These are phyloP conservation scores for Drosophila cracens DNA, from an alignment of 2,888 invertebrate genomes.

Conservation along the genomic window DNA sequence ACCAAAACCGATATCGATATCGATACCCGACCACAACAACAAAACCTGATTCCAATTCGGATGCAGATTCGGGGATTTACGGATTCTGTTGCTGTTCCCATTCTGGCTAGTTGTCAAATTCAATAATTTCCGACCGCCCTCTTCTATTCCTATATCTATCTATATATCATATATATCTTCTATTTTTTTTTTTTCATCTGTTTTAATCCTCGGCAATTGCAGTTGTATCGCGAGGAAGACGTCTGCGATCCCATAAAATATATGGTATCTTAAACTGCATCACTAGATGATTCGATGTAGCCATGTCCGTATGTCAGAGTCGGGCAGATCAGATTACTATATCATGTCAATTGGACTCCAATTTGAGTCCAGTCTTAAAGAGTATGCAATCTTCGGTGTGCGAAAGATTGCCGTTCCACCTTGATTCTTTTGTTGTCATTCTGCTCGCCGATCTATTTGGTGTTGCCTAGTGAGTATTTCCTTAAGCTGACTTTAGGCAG, in stretches of 20 bases:
- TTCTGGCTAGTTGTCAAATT: constrained; percentile 26
- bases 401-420: not conserved
- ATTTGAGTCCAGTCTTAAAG: not conserved
- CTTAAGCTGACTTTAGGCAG: constrained; percentile 46
- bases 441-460: constrained; percentile 33
- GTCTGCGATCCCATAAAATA: not conserved
- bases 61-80: constrained; percentile 21
- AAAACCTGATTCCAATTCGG: constrained; percentile 47
- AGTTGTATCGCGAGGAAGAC: not conserved
- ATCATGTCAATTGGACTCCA: not conserved
- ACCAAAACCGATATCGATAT: constrained; percentile 33
- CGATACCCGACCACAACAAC: not conserved
- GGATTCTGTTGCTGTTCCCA: constrained; percentile 24
- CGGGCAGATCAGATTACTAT: not conserved
- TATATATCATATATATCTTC: not conserved
- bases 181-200: constrained; percentile 4
- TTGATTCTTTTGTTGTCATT: not conserved
- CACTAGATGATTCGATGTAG: constrained; percentile 14
- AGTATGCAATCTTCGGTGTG: not conserved
- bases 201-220: not conserved
- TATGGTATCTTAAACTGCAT: not conserved
- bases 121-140: constrained; percentile 9
- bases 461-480: constrained; percentile 55
- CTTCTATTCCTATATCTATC: constrained; percentile 1
- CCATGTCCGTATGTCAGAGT: not conserved